A percentile compares a stretch with the other conserved stretches of the same genome.
Conservation (phyloP, 2,113 vertebrate genomes). For the Arizona elegans region DNA sequence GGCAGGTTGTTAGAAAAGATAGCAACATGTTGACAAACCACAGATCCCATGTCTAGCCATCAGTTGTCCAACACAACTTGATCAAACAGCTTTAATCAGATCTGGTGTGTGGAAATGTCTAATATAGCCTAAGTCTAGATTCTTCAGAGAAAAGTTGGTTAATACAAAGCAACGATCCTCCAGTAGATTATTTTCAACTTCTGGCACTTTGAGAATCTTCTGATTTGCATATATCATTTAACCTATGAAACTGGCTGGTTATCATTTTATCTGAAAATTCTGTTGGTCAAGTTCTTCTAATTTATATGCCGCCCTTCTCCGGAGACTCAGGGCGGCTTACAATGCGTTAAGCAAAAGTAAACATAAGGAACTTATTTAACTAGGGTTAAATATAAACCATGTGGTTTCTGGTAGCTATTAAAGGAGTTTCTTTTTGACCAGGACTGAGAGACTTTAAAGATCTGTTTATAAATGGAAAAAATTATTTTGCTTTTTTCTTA, state of each 20-base stretch:
- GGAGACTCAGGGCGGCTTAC: no score
- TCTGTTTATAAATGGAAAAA: no score
- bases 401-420: no score
- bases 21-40: neutral
- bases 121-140: neutral
- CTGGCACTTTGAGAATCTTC: neutral
- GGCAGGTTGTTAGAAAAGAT: neutral
- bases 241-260: neutral
- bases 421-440: no score
- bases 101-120: neutral
- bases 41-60: neutral
- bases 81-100: neutral
- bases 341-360: no score
- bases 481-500: no score
- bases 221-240: neutral
- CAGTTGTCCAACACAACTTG: neutral
- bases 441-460: no score
- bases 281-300: neutral
- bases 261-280: neutral
- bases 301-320: no score
- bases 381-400: no score
- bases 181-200: neutral
- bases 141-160: neutral
- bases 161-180: neutral
- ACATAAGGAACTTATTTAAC: no score